Evolutionary conservation across 1,140 invertebrate genomes (phyloP).

Genomic region (Drosophila simulans): DNA sequence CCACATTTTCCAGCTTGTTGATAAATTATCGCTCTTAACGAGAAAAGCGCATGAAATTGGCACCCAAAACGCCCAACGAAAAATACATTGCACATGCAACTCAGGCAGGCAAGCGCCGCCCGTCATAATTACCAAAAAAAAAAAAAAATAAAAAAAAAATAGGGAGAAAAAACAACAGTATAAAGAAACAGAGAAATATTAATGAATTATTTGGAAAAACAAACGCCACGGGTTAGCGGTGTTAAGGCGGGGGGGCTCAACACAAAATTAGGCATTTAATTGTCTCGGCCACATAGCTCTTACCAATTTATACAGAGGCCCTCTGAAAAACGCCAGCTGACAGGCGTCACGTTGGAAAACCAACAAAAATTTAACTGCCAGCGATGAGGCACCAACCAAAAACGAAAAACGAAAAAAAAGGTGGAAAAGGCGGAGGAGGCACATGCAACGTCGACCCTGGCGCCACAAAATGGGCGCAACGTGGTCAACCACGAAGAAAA

Average conservation of each 20-base stretch:
- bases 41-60: conserved; percentile 59
- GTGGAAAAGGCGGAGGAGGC: conserved; percentile 22
- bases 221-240: conserved; percentile 51
- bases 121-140: conserved; percentile 68
- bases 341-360: conserved; percentile 79
- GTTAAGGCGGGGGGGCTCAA: conserved; percentile 21
- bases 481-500: conserved; percentile 63
- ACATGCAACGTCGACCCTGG: conserved; percentile 63
- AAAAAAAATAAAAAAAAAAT: conserved; percentile 8
- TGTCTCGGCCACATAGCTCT: conserved; percentile 60
- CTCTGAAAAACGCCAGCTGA: conserved; percentile 62
- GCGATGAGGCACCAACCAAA: conserved; percentile 9
- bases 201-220: conserved; percentile 85
- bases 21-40: conserved; percentile 58
- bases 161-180: neutral
- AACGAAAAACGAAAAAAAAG: neutral
- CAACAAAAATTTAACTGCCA: conserved; percentile 80
- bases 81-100: conserved; percentile 72
- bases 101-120: conserved; percentile 62
- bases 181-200: conserved; percentile 74
- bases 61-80: conserved; percentile 24
- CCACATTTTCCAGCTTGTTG: conserved; percentile 14
- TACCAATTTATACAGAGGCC: conserved; percentile 17
- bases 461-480: conserved; percentile 76
- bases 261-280: conserved; percentile 81